Evolutionary conservation across 2,888 invertebrate species (phyloP).

Genomic region (Trachelus iudaicus): DNA sequence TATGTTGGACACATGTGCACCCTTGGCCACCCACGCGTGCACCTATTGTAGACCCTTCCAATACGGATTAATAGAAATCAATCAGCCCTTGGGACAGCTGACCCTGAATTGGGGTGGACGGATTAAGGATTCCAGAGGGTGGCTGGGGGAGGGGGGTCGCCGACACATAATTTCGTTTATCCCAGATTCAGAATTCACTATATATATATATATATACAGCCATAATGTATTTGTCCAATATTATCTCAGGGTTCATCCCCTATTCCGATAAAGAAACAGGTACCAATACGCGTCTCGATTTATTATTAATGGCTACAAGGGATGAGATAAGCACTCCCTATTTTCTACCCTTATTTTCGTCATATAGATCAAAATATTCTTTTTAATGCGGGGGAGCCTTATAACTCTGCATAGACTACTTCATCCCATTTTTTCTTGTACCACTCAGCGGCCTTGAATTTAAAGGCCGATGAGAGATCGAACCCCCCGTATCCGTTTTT

Average conservation of each 20-base stretch:
- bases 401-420: neutral
- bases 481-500: neutral
- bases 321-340: neutral
- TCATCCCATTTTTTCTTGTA: neutral
- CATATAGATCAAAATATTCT: neutral
- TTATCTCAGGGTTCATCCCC: neutral
- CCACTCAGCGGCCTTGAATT: neutral
- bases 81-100: slow-evolving; percentile 47
- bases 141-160: neutral
- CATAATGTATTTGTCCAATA: neutral
- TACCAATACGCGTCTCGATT: neutral
- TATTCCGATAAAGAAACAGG: neutral
- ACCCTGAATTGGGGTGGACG: neutral
- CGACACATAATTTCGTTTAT: neutral
- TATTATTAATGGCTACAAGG: neutral
- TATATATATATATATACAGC: too few species aligned
- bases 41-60: slow-evolving; percentile 38
- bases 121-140: neutral
- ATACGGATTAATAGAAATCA: slow-evolving; percentile 42
- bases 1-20: slow-evolving; percentile 29
- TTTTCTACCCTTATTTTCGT: neutral
- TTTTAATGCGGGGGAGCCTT: neutral
- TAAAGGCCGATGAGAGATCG: neutral
- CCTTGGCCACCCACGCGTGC: slow-evolving; percentile 33
- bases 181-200: neutral